phyloP scores from a whole-genome alignment of 2,888 invertebrate genomes.

The Hyposoter didymator region DNA sequence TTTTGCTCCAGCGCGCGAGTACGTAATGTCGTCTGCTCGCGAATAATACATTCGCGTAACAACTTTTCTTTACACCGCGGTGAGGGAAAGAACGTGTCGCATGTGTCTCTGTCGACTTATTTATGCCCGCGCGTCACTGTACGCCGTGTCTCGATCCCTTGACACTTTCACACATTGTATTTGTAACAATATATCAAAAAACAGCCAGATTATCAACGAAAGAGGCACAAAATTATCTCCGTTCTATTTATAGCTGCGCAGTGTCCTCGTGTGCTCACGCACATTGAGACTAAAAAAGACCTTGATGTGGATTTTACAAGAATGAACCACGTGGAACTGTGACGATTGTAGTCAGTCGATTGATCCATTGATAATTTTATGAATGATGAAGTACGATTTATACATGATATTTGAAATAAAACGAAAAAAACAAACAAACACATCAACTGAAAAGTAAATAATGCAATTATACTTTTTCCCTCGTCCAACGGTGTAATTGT shows the following conservation, averaged over 20 bases:
- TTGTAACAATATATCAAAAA: background rate
- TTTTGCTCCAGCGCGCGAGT: background rate
- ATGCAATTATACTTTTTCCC: background rate
- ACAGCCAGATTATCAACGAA: background rate
- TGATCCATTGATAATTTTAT: conserved; percentile 28
- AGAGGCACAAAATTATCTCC: background rate
- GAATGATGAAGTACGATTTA: conserved; percentile 15
- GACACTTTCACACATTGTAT: conserved; percentile 16
- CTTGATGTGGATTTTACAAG: background rate
- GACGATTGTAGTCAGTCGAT: background rate
- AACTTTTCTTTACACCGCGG: background rate
- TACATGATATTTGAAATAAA: background rate
- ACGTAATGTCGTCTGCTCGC: background rate
- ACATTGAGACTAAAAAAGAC: background rate
- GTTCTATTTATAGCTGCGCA: conserved; percentile 9
- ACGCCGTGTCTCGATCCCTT: conserved; percentile 19
- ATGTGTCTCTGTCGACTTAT: conserved; percentile 11
- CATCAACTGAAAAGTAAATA: background rate
- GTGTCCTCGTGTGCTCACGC: background rate
- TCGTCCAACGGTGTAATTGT: background rate
- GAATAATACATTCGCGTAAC: background rate
- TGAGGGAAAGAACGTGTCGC: conserved; percentile 17
- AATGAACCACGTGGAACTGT: conserved; percentile 1
- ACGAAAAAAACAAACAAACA: too few species aligned
- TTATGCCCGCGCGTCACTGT: background rate